A percentile compares a stretch with the other conserved stretches of the same genome.
Evolutionary conservation across 2,888 invertebrate genomes (phyloP).

Genomic region (Ligdia adustata): DNA sequence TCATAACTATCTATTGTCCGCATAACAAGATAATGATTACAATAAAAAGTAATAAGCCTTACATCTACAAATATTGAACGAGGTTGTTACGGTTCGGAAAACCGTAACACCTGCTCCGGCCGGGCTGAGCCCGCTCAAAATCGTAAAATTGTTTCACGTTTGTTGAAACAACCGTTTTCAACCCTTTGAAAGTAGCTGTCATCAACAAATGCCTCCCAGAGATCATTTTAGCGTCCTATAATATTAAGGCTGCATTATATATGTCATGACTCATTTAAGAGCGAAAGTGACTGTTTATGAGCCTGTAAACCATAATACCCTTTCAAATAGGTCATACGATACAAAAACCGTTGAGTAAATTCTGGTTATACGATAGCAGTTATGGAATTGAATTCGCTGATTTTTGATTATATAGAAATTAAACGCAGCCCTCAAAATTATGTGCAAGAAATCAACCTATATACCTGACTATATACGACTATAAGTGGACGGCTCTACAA

Average conservation of each 20-base stretch:
- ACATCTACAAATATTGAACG: slow-evolving; percentile 34
- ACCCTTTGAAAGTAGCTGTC: slow-evolving; percentile 35
- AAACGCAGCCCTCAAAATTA: too few relatives aligned
- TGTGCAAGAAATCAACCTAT: too few relatives aligned
- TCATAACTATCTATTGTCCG: slow-evolving; percentile 27
- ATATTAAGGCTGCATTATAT: slow-evolving; percentile 14
- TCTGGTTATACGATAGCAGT: neutral
- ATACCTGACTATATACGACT: too few relatives aligned
- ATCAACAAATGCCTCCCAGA: slow-evolving; percentile 27
- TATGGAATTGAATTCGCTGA: too few relatives aligned
- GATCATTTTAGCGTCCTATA: slow-evolving; percentile 23
- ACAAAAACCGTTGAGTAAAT: slow-evolving; percentile 10
- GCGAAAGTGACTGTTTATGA: slow-evolving; percentile 32
- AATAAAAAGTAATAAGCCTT: slow-evolving; percentile 40
- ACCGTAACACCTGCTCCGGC: slow-evolving; percentile 35
- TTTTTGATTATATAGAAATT: too few relatives aligned
- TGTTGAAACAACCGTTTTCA: slow-evolving; percentile 31
- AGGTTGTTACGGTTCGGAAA: slow-evolving; percentile 28
- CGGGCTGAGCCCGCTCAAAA: slow-evolving; percentile 30
- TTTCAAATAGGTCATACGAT: slow-evolving; percentile 21
- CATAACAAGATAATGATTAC: slow-evolving; percentile 30
- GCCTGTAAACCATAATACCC: slow-evolving; percentile 25
- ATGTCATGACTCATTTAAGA: slow-evolving; percentile 29
- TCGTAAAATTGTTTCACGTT: slow-evolving; percentile 41
- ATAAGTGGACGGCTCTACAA: too few relatives aligned